Conservation (phyloP, 2,113 vertebrate species). For the Coracopsis vasa region DNA sequence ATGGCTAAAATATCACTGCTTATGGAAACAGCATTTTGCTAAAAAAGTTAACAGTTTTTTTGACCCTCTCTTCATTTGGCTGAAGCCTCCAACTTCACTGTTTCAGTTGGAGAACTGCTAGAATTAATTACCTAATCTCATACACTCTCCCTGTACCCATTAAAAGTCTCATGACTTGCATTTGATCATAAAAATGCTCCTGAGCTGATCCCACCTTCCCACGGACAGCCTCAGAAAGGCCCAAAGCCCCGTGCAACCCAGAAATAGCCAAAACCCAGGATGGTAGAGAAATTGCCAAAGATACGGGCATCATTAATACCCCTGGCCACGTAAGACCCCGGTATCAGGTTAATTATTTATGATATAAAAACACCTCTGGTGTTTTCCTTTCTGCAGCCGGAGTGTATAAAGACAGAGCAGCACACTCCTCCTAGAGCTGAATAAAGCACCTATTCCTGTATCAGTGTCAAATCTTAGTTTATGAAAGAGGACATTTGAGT, state of each 20-base stretch:
- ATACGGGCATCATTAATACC: neutral
- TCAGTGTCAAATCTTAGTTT: neutral
- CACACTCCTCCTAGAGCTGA: neutral
- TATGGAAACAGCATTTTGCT: neutral
- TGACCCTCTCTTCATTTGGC: conserved; percentile 8
- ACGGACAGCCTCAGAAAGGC: neutral
- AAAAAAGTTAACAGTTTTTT: neutral
- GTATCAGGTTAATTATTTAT: neutral
- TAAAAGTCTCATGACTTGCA: neutral
- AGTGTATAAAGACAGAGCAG: neutral
- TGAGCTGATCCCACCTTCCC: neutral
- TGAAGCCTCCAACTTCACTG: neutral
- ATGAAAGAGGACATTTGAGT: neutral
- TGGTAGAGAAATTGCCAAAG: neutral
- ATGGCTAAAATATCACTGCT: conserved; percentile 60
- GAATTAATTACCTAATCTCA: neutral
- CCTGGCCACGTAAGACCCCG: neutral
- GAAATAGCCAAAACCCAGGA: neutral
- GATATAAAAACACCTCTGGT: neutral
- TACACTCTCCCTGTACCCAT: neutral
- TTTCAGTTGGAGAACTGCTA: neutral
- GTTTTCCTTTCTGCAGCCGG: neutral
- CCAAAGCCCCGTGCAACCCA: neutral
- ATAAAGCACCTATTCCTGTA: neutral
- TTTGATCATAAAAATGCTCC: neutral